These are phyloP conservation scores for Epistrophe eligans DNA, from an alignment of 2,888 invertebrate species.

Conservation along the genomic window DNA sequence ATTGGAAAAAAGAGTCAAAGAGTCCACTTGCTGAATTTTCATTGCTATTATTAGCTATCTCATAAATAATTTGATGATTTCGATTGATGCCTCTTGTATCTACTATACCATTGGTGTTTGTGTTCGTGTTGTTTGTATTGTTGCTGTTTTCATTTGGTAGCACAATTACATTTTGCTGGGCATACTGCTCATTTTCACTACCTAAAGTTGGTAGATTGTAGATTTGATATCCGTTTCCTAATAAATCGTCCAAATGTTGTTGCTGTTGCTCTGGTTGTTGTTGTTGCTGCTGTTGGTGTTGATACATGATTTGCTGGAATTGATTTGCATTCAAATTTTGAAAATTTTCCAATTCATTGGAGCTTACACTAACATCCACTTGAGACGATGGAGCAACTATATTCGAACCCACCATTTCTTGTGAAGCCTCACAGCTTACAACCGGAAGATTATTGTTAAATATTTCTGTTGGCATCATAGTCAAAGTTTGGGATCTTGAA, in stretches of 20 bases:
- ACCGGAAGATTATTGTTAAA: conserved; percentile 48
- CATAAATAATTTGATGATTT: conserved; percentile 68
- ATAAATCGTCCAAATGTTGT: conserved; percentile 60
- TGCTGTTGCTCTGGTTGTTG: conserved; percentile 68
- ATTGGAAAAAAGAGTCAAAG: conserved; percentile 59
- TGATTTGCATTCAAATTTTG: conserved; percentile 57
- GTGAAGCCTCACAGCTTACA: conserved; percentile 31
- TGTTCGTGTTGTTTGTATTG: conserved; percentile 39
- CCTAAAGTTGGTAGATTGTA: conserved; percentile 54
- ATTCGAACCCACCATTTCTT: conserved; percentile 26
- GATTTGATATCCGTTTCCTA: conserved; percentile 64
- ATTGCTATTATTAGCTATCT: conserved; percentile 62
- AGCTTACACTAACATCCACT: conserved; percentile 27
- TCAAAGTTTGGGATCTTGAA: conserved; percentile 28
- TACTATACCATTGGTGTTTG: conserved; percentile 19
- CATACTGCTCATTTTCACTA: conserved; percentile 56
- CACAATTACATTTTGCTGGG: conserved; percentile 58
- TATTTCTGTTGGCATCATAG: conserved; percentile 41
- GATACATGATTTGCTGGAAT: conserved; percentile 65
- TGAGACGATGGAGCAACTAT: conserved; percentile 43
- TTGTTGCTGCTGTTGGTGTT: conserved; percentile 64
- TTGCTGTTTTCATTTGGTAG: conserved; percentile 43
- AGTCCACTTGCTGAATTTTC: conserved; percentile 59
- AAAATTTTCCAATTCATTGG: conserved; percentile 45
- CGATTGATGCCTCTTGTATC: conserved; percentile 40